Evolutionary conservation across 2,888 invertebrate species (phyloP).

Genomic region (Loripinus fragilis): DNA sequence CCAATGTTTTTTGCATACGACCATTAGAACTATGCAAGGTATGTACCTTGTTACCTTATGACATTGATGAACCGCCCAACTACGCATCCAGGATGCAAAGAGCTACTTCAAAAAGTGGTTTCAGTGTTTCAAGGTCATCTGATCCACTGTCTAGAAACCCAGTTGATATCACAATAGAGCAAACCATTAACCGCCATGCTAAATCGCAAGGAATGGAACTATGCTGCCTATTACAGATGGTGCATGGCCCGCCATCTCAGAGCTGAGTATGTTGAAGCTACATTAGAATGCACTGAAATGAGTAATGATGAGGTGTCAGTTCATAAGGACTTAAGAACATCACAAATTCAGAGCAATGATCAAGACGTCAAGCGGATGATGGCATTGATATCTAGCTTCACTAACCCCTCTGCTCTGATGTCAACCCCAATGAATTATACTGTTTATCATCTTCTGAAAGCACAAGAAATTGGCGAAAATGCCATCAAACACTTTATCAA

Average conservation of each 20-base stretch:
- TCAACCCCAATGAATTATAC: conserved; percentile 25
- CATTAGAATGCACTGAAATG: conserved; percentile 33
- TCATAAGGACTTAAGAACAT: conserved; percentile 32
- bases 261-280: conserved; percentile 36
- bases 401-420: conserved; percentile 41
- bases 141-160: too few relatives aligned
- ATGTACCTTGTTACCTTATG: conserved; percentile 39
- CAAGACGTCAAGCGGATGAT: background rate
- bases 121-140: too few relatives aligned
- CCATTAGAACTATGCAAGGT: conserved; percentile 54
- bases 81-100: conserved; percentile 43
- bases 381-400: conserved; percentile 13
- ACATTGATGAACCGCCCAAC: conserved; percentile 31
- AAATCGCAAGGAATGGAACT: too few relatives aligned
- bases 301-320: background rate
- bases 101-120: too few relatives aligned
- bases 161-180: too few relatives aligned
- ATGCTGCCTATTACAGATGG: conserved; percentile 47
- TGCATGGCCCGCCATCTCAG: conserved; percentile 34
- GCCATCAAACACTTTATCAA: conserved; percentile 24
- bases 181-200: too few relatives aligned
- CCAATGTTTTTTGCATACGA: conserved; percentile 47
- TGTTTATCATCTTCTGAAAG: conserved; percentile 42
- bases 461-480: too few relatives aligned
- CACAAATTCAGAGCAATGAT: background rate